Evolutionary conservation across 2,797 vertebrate species (phyloP), one percentile per base, ranked within the genome.

Genomic region (Esox lucius): DNA sequence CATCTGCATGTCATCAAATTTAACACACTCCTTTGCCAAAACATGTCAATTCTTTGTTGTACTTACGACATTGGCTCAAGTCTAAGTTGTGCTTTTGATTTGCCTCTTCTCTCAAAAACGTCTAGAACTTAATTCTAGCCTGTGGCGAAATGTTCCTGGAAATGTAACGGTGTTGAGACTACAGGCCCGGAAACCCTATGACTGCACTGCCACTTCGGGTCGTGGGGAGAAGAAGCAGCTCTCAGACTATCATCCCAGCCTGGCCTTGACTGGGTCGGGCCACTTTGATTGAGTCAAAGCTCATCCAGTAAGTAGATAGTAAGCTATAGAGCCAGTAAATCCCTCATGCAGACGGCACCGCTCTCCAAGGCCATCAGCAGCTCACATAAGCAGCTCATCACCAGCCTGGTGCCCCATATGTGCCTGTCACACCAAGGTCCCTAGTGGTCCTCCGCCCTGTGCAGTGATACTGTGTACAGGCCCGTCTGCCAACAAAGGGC

Each of bases 321-420:
- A 61, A 24, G 56, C 56, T 61, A 81, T 64, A 75, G 35, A 82
- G 71, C 68, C 78, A 65, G 68, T 78, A 86, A 83, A 86, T 86
- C 82, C 86, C 86, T 42, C 86, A 84, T 61, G 56, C 56, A 61
- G 22, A 61, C 22, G 83, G 70, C 80, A 81, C 77, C 80, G 81
- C 42, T 26, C 73, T 92, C 86, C 71, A 39, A 87, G 84, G 83
- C 85, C 84, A 83, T 85, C 87, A 88, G 90, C 87, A 82, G 87
- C 86, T 89, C 80, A 85, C 85, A 86, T 86, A 91, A 90, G 88
- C 91, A 91, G 92, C 90, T 91, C 90, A 89, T 90, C 87, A 87
- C 83, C 91, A 90, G 89, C 89, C 89, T 89, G 90, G 86, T 84
- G 87, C 87, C 82, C 90, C 93, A 93, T 94, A 93, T 94, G 93